Conservation (phyloP, 2,797 vertebrate species). For the Champsocephalus esox region DNA sequence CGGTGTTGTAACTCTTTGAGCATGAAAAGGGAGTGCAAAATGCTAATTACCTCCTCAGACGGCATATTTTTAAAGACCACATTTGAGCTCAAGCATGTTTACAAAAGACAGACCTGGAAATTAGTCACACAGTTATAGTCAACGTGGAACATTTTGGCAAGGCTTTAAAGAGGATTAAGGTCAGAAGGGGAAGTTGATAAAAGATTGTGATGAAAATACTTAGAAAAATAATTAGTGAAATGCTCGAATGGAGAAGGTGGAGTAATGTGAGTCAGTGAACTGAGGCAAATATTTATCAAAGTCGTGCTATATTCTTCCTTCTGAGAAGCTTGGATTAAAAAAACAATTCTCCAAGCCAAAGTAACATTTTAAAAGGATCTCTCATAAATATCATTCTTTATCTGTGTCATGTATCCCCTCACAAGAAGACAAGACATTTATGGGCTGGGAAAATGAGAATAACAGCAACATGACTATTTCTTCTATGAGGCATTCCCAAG, state of each 20-base stretch:
- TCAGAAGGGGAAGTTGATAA: slow-evolving; percentile 52
- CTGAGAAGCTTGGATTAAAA: slow-evolving; percentile 32
- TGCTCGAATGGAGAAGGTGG: slow-evolving; percentile 30
- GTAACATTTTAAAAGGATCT: slow-evolving; percentile 31
- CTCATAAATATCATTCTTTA: slow-evolving; percentile 50
- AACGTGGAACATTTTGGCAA: slow-evolving; percentile 44
- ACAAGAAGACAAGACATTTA: slow-evolving; percentile 59
- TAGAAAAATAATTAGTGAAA: slow-evolving; percentile 47
- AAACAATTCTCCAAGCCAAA: slow-evolving; percentile 48
- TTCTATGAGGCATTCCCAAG: slow-evolving; percentile 7
- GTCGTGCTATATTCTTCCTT: slow-evolving; percentile 27
- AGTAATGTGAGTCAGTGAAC: slow-evolving; percentile 49
- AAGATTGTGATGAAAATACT: slow-evolving; percentile 46
- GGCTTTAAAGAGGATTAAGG: slow-evolving; percentile 39
- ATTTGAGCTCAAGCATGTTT: slow-evolving; percentile 50
- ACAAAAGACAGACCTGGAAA: slow-evolving; percentile 46
- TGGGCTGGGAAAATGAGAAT: slow-evolving; percentile 16
- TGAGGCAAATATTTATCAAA: slow-evolving; percentile 46
- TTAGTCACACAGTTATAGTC: slow-evolving; percentile 42
- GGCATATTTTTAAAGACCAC: slow-evolving; percentile 50
- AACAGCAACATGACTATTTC: slow-evolving; percentile 8
- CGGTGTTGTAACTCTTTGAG: slow-evolving; percentile 23
- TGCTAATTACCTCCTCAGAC: slow-evolving; percentile 27
- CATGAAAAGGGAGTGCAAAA: slow-evolving; percentile 27
- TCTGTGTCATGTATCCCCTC: slow-evolving; percentile 58